phyloP scores from a whole-genome alignment of 2,888 invertebrate species.

The Pyrrhosoma nymphula region DNA sequence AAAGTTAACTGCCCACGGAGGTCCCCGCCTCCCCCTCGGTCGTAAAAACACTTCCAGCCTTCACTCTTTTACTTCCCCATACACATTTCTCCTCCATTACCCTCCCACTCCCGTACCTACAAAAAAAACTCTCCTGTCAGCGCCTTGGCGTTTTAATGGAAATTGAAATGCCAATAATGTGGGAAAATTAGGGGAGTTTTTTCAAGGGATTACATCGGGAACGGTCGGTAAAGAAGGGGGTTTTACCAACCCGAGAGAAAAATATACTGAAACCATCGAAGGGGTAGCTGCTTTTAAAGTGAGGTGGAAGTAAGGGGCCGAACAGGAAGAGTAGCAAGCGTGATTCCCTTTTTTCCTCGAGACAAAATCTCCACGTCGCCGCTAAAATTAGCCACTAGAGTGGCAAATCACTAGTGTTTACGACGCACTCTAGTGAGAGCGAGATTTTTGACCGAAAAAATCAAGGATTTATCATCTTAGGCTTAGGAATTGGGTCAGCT shows the following conservation, averaged over 20 bases:
- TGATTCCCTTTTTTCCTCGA: not conserved
- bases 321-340: not conserved
- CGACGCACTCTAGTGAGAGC: no score
- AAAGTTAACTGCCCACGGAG: constrained; percentile 36
- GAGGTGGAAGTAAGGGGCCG: not conserved
- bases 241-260: not conserved
- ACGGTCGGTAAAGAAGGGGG: not conserved
- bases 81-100: not conserved
- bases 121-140: not conserved
- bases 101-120: not conserved
- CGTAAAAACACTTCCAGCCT: constrained; percentile 29
- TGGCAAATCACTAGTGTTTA: no score
- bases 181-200: not conserved
- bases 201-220: not conserved
- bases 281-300: not conserved
- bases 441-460: no score
- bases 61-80: not conserved
- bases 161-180: constrained; percentile 41
- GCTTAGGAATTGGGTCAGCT: no score
- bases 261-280: not conserved
- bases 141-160: constrained; percentile 10
- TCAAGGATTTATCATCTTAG: no score
- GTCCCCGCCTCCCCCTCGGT: not conserved
- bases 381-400: not conserved
- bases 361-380: not conserved